phyloP scores from a whole-genome alignment of 1,140 invertebrate genomes.

The Doryteuthis pealeii region DNA sequence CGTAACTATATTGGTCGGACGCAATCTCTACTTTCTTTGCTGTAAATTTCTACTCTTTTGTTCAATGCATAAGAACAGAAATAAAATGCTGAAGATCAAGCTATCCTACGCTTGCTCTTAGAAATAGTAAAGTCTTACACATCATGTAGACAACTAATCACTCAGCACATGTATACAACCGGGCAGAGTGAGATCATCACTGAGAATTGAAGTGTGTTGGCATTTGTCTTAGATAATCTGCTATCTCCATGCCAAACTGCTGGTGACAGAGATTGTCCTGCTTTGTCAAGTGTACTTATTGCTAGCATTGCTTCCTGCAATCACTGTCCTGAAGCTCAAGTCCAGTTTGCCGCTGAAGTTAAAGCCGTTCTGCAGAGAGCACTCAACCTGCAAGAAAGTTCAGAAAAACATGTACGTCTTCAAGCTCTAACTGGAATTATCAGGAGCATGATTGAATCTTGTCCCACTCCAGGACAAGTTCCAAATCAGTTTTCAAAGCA shows the following conservation, averaged over 20 bases:
- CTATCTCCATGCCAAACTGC: slow-evolving; percentile 66
- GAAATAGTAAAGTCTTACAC: slow-evolving; percentile 82
- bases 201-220: slow-evolving; percentile 75
- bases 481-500: slow-evolving; percentile 55
- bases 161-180: slow-evolving; percentile 72
- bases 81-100: slow-evolving; percentile 61
- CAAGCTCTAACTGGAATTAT: slow-evolving; percentile 73
- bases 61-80: slow-evolving; percentile 59
- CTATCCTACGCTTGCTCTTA: slow-evolving; percentile 77
- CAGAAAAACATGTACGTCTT: slow-evolving; percentile 77
- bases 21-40: too few relatives aligned
- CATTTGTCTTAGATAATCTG: slow-evolving; percentile 80
- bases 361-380: slow-evolving; percentile 75
- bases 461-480: slow-evolving; percentile 65
- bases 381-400: slow-evolving; percentile 71
- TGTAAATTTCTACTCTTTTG: too few relatives aligned
- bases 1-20: too few relatives aligned
- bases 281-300: slow-evolving; percentile 74
- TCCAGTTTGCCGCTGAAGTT: slow-evolving; percentile 75
- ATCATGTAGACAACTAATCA: slow-evolving; percentile 74
- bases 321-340: slow-evolving; percentile 81
- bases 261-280: slow-evolving; percentile 76
- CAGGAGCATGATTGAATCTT: slow-evolving; percentile 77
- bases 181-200: slow-evolving; percentile 69
- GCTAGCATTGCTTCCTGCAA: slow-evolving; percentile 82